A percentile compares a stretch with the other conserved stretches of the same genome.
Evolutionary conservation across 2,797 vertebrate genomes (phyloP).

Genomic region (Alectoris magna): DNA sequence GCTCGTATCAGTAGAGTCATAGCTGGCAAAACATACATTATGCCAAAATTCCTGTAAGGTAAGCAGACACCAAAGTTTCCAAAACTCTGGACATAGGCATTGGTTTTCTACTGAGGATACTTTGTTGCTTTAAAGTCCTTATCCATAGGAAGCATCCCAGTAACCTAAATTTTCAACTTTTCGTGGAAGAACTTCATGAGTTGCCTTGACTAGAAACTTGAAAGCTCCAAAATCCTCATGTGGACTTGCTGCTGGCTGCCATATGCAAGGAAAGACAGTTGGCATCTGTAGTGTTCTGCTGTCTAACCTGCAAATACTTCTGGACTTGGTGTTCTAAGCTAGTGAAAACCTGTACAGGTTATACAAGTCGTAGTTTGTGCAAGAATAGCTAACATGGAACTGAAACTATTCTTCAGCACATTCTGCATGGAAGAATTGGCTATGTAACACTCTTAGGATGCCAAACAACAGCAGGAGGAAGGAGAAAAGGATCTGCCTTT

Average conservation of each 20-base stretch:
- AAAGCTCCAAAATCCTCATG: not conserved
- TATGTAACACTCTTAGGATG: not conserved
- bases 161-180: not conserved
- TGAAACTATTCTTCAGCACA: not conserved
- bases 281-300: not conserved
- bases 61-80: not conserved
- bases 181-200: not conserved
- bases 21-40: not conserved
- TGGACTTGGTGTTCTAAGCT: not conserved
- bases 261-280: not conserved
- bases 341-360: not conserved
- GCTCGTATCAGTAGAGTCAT: not conserved
- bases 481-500: not conserved
- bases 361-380: not conserved
- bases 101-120: fast-evolving
- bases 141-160: not conserved
- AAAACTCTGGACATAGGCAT: not conserved
- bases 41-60: not conserved
- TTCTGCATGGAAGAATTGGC: not conserved
- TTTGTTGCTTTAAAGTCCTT: not conserved
- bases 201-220: not conserved
- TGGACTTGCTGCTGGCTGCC: not conserved
- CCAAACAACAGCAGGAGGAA: conserved; percentile 6
- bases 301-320: not conserved
- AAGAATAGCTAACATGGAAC: not conserved